These are phyloP conservation scores for Dendroctonus valens DNA, from an alignment of 1,140 invertebrate species.

Conservation along the genomic window DNA sequence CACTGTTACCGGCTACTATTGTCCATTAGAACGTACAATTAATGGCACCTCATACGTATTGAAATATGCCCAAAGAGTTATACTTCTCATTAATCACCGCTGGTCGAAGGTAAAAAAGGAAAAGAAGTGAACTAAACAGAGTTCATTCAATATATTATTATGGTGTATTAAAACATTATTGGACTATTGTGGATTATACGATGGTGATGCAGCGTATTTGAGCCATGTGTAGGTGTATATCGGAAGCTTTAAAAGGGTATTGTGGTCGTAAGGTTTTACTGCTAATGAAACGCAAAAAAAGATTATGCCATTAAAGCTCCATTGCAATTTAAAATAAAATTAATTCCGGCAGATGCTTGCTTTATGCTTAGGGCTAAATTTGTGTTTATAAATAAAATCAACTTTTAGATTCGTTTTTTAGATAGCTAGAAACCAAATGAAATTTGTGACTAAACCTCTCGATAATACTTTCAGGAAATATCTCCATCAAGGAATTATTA, in stretches of 20 bases:
- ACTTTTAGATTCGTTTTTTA: not conserved
- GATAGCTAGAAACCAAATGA: not conserved
- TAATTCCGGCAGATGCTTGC: not conserved
- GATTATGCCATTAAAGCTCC: not conserved
- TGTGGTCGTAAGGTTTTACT: not conserved
- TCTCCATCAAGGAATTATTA: not conserved
- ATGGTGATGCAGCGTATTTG: not conserved
- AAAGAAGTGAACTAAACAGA: too few relatives aligned
- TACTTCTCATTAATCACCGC: too few relatives aligned
- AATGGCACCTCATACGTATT: too few relatives aligned
- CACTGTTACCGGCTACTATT: too few relatives aligned
- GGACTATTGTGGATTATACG: conserved; percentile 2
- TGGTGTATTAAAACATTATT: conserved; percentile 11
- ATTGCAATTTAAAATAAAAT: not conserved
- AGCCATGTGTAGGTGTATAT: not conserved
- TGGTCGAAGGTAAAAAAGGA: too few relatives aligned
- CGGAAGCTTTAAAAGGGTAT: not conserved
- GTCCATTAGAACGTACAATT: too few relatives aligned
- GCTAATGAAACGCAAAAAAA: not conserved
- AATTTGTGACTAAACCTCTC: not conserved
- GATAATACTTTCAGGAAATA: conserved; percentile 1
- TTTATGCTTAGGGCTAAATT: not conserved
- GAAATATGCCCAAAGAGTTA: too few relatives aligned
- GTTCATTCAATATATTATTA: not conserved
- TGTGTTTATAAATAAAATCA: not conserved